Base-by-base conservation (phyloP, 2,888 invertebrate species). In the Noctua fimbriata region DNA sequence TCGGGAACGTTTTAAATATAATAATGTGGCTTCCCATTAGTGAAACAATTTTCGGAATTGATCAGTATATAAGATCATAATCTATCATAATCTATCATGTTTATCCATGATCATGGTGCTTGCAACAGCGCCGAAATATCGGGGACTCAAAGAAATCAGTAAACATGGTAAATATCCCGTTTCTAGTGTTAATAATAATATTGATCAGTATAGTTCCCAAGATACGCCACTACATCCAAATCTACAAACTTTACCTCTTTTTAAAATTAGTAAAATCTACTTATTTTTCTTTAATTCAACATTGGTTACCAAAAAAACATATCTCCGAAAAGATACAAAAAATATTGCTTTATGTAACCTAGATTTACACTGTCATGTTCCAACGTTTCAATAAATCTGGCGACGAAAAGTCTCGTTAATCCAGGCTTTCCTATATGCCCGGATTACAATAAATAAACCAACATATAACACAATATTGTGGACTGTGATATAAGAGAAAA, bases 311-410 rank as follows among this genome's bases (percentile, higher is more conserved):
- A 36, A 80, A 60, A 60, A 73, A 24, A 58, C 28, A 44, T 55
- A 52, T 32, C 16, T 10, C 18, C 5, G 7, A 52, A 32, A 28
- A 2, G 2, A 52, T 24, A 24, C 18, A 83, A 77, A 83, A 66
- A 79, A 47, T 32, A 60, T 52, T 67, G 14, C n/a, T 36, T 4
- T 36, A 21, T 28, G 28, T 69, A 77, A 78, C 78, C 78, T 69
- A 78, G n/a, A 65, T 78, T 65, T 78, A 41, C 41, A 18, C 78
- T 36, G 69, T 80, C 69, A 78, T 83, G 44, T 80, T 80, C 44
- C 52, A 83, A 83, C 78, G 67, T 80, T 80, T 81, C 80, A 83
- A 83, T 81, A 84, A 81, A 69, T 78, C 52, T 69, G 14, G 69
- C 69, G 24, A 81, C 69, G 47, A 81, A 83, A 78, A 65, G 52